Evolutionary conservation across 2,797 vertebrate species (phyloP), one percentile per base, ranked within the genome.

Genomic region (Sebastiscus albofasciatus): DNA sequence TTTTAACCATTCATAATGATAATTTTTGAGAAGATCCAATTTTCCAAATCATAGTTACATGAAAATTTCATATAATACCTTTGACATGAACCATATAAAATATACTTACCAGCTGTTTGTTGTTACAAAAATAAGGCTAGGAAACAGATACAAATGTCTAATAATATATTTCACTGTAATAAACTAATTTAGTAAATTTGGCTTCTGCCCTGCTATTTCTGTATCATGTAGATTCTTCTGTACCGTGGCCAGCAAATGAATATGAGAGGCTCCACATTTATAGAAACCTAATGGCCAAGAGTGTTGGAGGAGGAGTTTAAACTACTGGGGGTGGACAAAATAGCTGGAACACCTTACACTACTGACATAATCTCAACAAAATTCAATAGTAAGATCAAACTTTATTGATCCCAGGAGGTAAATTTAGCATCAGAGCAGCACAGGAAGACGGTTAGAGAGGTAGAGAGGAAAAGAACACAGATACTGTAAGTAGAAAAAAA

Each of bases 281-380:
- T 84, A 87, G 31, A 77, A 68, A 72, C 55, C 36, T 73, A 64
- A 80, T 67, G 33, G n/a, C 65, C 49, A 61, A 77, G 31, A 52
- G 55, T 55, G 55, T 39, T 20, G 74, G 81, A 87, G 91, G 93
- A 93, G 93, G 91, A 88, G 92, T 85, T 86, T 20, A 72, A 91
- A 81, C 12, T 74, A 33, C 13, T 29, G 34, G 39, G 72, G 36
- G 39, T 67, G 64, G 75, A 79, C n/a, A 75, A 72, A 78, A 72
- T 55, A 69, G 8, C 59, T 69, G 34, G 24, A 70, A 75, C 42
- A 33, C n/a, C 49, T 64, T 67, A 54, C 22, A 36, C 22, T 81
- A 18, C 16, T 65, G 36, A 59, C 7, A 20, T 24, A 24, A 42
- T 42, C 39, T 39, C 9, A 36, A 13, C 22, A 27, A 16, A 39